Evolutionary conservation across 2,888 invertebrate genomes (phyloP), one percentile per base, ranked within the genome.

Genomic region (Rotaria magnacalcarata): DNA sequence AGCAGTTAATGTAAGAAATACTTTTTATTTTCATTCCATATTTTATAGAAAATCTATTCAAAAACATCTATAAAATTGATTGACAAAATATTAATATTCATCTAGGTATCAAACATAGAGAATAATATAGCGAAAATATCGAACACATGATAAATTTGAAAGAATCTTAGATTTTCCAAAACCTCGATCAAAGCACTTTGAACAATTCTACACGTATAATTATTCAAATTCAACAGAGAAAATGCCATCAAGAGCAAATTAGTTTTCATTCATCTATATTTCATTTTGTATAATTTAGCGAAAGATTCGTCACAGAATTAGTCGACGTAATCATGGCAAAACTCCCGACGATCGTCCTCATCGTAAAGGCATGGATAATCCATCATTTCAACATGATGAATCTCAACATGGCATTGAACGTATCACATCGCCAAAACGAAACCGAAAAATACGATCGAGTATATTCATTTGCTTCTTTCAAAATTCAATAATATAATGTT

Each of bases 251-350:
- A 47, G 47, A 47, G 7, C 11, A 10, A 47, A 47, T 10, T 47
- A 47, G 8, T 56, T 58, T 84, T 58, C 52, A 34, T 52, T 86
- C 47, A 50, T 47, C 11, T 11, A 47, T 47, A 47, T 34, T 34
- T 34, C 34, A 34, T 34, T 1, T 34, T 34, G 34, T 34, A 34
- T 52, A 52, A 4, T 52, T 52, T 52, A 86, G 67, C 50, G 58
- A 24, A 85, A 84, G 43, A 34, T 84, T 84, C 54, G 84, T 80
- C 84, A 84, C 52, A 60, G 85, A 43, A 43, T 84, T 14, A 50
- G 84, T 10, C 84, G 84, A 87, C 87, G 74, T 84, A 80, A 85
- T 75, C 85, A 85, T 74, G 85, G 85, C 84, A 87, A 87, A 75
- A 60, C 84, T 16, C 50, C 84, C 47, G 85, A 84, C 84, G 74